Evolutionary conservation across 2,113 vertebrate species (phyloP).

Genomic region (Cinclus mexicanus): DNA sequence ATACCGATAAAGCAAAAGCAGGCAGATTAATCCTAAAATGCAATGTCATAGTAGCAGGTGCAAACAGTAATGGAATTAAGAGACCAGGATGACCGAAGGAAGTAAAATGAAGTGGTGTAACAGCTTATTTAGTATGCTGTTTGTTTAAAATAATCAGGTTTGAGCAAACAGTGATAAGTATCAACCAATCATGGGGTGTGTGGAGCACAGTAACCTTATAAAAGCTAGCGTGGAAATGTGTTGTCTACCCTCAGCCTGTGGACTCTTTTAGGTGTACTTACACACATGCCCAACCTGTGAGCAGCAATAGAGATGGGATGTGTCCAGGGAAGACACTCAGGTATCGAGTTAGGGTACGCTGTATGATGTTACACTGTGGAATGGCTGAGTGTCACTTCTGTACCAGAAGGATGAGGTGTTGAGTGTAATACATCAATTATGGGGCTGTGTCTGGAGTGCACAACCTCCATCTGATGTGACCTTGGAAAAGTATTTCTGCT

Average conservation of each 20-base stretch:
- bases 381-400: neutral
- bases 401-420: neutral
- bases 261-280: neutral
- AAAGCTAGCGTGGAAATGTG: neutral
- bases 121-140: neutral
- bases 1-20: neutral
- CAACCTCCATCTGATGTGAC: neutral
- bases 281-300: neutral
- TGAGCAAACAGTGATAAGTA: slow-evolving; percentile 25
- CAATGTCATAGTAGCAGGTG: neutral
- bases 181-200: neutral
- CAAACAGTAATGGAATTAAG: neutral
- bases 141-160: slow-evolving; percentile 8
- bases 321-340: neutral
- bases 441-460: neutral
- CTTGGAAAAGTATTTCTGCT: neutral
- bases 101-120: neutral
- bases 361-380: neutral
- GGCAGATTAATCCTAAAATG: neutral
- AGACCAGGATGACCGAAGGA: neutral
- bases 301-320: neutral
- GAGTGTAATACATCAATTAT: neutral
- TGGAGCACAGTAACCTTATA: slow-evolving; percentile 2
- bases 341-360: neutral
- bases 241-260: neutral